Evolutionary conservation across 2,888 invertebrate genomes (phyloP).

Genomic region (Parelbella ahira): DNA sequence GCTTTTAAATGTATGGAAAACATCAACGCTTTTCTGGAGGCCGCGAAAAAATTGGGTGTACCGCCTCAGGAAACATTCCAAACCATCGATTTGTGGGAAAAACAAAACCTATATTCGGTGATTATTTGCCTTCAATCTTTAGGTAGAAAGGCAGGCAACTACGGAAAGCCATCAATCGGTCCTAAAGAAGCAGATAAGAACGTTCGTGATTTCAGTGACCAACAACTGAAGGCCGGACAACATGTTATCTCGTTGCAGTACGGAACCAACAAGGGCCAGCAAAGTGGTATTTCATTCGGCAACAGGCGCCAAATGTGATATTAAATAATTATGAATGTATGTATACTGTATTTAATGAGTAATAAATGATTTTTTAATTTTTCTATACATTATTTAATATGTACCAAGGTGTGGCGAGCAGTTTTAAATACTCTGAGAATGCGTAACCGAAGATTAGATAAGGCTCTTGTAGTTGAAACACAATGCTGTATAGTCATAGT

Average conservation of each 20-base stretch:
- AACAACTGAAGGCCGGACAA: constrained; percentile 95
- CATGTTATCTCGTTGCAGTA: constrained; percentile 96
- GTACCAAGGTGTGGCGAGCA: constrained; percentile 38
- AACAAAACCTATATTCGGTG: constrained; percentile 97
- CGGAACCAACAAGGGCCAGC: constrained; percentile 98
- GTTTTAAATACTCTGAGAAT: constrained; percentile 24
- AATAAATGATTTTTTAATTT: constrained; percentile 59
- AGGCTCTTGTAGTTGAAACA: constrained; percentile 30
- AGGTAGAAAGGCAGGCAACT: constrained; percentile 94
- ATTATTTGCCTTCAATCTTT: constrained; percentile 96
- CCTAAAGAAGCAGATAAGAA: constrained; percentile 98
- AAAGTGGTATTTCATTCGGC: constrained; percentile 97
- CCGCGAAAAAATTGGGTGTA: constrained; percentile 92
- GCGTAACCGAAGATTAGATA: constrained; percentile 46
- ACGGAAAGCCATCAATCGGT: constrained; percentile 93
- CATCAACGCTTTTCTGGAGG: constrained; percentile 95
- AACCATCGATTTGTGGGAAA: constrained; percentile 99
- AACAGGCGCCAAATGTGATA: constrained; percentile 97
- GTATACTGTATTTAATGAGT: constrained; percentile 37
- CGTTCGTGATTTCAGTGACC: constrained; percentile 94
- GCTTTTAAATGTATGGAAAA: constrained; percentile 99
- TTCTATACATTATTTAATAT: constrained; percentile 32
- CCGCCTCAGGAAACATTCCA: constrained; percentile 97
- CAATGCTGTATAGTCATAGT: constrained; percentile 27
- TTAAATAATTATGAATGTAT: constrained; percentile 30